Percentiles rank a stretch among this genome's conserved stretches.
Evolutionary conservation across 2,888 invertebrate species (phyloP).

Genomic region (Dione juno): DNA sequence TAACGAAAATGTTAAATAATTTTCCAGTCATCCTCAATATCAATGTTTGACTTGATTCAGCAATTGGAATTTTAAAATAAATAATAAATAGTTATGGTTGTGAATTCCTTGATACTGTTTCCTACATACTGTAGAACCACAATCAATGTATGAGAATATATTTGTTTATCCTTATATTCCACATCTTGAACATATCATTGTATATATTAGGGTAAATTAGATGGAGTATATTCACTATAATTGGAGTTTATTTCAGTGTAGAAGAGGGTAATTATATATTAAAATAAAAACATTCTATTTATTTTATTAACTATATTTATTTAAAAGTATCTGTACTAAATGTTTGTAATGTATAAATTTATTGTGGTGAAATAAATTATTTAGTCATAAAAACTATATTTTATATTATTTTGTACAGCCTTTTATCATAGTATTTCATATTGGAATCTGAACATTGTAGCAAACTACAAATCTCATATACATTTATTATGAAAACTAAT

Average conservation of each 20-base stretch:
- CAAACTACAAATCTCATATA: background rate
- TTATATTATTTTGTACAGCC: slow-evolving; percentile 2
- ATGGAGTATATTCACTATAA: background rate
- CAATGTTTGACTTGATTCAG: background rate
- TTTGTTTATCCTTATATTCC: slow-evolving; percentile 35
- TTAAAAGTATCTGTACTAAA: slow-evolving; percentile 33
- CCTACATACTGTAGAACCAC: background rate
- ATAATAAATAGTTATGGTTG: slow-evolving; percentile 42
- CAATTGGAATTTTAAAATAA: background rate
- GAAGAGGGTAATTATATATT: background rate
- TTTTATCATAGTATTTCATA: background rate
- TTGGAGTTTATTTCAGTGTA: background rate
- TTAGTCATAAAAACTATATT: slow-evolving; percentile 17
- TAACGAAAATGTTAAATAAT: slow-evolving; percentile 48
- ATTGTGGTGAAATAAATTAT: slow-evolving; percentile 26
- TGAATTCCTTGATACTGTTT: slow-evolving; percentile 35
- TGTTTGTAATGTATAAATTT: slow-evolving; percentile 32
- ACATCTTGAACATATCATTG: slow-evolving; percentile 40
- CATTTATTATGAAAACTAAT: slow-evolving; percentile 3
- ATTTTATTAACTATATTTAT: slow-evolving; percentile 23
- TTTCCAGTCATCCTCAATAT: background rate
- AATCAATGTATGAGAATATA: slow-evolving; percentile 5
- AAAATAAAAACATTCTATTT: background rate
- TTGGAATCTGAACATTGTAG: background rate
- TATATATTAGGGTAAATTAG: slow-evolving; percentile 37